phyloP scores from a whole-genome alignment of 2,888 invertebrate genomes.

The Sussaba pulchella region DNA sequence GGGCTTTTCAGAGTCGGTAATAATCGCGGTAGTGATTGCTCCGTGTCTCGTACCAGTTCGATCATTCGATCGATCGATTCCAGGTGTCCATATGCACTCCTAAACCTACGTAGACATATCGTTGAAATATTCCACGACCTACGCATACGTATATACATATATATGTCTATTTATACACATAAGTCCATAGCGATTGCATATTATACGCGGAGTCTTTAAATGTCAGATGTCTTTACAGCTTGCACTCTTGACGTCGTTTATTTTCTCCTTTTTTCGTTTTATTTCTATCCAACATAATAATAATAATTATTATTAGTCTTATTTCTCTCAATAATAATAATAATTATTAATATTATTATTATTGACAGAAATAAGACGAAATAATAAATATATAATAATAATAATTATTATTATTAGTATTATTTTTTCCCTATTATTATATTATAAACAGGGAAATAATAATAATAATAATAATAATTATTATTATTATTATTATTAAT shows the following conservation, averaged over 20 bases:
- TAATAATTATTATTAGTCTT: too few relatives aligned
- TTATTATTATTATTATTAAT: too few relatives aligned
- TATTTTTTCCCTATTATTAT: too few relatives aligned
- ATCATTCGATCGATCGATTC: constrained; percentile 17
- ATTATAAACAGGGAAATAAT: too few relatives aligned
- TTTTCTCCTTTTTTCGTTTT: constrained; percentile 8
- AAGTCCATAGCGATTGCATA: constrained; percentile 4
- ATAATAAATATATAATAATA: too few relatives aligned
- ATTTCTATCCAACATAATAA: too few relatives aligned
- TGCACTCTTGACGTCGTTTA: constrained; percentile 20
- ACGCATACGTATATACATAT: constrained; percentile 4
- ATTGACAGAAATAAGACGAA: too few relatives aligned
- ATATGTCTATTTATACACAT: not conserved
- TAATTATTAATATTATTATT: too few relatives aligned
- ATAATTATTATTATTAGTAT: too few relatives aligned
- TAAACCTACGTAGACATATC: not conserved
- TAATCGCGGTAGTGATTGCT: not conserved
- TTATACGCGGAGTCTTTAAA: constrained; percentile 43
- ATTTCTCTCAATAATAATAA: too few relatives aligned
- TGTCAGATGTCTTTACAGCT: constrained; percentile 49
- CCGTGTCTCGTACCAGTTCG: not conserved
- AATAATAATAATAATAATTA: too few relatives aligned
- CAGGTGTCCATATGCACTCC: not conserved
- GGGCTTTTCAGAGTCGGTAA: constrained; percentile 18
- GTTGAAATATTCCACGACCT: too few relatives aligned